phyloP scores from a whole-genome alignment of 92 coral and sea anemone species.

The Porites lobata region DNA sequence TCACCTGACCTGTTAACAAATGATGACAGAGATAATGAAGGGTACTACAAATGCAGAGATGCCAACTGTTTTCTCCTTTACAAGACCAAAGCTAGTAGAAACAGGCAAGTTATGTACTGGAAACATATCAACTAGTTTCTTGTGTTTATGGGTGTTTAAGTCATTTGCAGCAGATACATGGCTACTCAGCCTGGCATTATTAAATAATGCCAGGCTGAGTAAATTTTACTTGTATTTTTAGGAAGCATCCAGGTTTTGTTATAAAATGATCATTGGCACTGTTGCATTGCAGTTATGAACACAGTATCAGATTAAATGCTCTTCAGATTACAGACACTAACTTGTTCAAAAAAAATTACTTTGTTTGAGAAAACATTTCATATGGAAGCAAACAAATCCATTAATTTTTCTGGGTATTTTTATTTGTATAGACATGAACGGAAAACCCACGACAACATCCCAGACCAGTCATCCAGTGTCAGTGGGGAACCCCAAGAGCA shows the following conservation, averaged over 20 bases:
- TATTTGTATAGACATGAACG: conserved; percentile 50
- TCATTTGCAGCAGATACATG: conserved; percentile 12
- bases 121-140: conserved; percentile 15
- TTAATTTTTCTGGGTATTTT: background rate
- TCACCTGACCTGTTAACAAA: conserved; percentile 11
- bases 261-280: conserved; percentile 15
- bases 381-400: conserved; percentile 9
- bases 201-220: too few species aligned
- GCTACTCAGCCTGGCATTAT: conserved; percentile 18
- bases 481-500: conserved; percentile 9
- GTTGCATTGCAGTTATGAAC: conserved; percentile 15
- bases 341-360: background rate
- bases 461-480: conserved; percentile 8
- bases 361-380: conserved; percentile 6
- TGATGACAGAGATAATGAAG: conserved; percentile 50
- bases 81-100: conserved; percentile 56
- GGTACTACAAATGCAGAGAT: conserved; percentile 54
- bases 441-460: background rate
- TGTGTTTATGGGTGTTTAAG: conserved; percentile 23
- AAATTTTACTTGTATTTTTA: background rate
- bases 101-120: conserved; percentile 34
- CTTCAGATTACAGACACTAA: conserved; percentile 11
- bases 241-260: conserved; percentile 17
- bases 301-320: conserved; percentile 18
- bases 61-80: conserved; percentile 55